Evolutionary conservation across 2,888 invertebrate species (phyloP).

Genomic region (Chloroclystis v-ata): DNA sequence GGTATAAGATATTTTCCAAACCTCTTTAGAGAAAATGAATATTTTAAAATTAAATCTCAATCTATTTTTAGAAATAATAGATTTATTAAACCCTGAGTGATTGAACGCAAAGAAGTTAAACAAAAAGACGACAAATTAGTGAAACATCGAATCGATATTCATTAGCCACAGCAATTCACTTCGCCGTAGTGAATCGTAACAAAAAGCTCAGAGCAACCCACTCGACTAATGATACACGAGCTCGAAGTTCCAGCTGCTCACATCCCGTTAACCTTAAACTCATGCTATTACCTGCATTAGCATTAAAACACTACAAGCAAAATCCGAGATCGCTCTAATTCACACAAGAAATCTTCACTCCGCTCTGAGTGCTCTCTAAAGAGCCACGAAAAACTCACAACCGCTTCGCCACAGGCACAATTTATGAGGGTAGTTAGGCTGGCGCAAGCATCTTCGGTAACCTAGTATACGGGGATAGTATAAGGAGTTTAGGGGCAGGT

Average conservation of each 20-base stretch:
- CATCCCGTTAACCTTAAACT: slow-evolving; percentile 32
- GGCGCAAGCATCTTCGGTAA: slow-evolving; percentile 42
- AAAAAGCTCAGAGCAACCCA: slow-evolving; percentile 11
- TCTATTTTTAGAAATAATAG: too few species aligned
- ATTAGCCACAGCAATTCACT: slow-evolving; percentile 1
- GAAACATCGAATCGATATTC: background rate
- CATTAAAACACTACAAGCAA: slow-evolving; percentile 39
- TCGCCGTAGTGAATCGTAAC: slow-evolving; percentile 3
- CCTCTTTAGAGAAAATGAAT: too few species aligned
- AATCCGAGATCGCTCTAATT: slow-evolving; percentile 50
- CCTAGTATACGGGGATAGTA: slow-evolving; percentile 28
- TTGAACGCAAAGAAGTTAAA: too few species aligned
- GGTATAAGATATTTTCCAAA: too few species aligned
- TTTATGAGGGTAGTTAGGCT: slow-evolving; percentile 62
- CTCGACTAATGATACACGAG: slow-evolving; percentile 18
- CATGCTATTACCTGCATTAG: slow-evolving; percentile 37
- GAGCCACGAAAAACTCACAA: slow-evolving; percentile 53
- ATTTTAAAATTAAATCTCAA: too few species aligned
- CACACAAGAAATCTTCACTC: slow-evolving; percentile 53
- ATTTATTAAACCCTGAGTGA: too few species aligned
- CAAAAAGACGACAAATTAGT: background rate
- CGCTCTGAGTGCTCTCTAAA: slow-evolving; percentile 55
- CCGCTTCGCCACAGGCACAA: slow-evolving; percentile 54
- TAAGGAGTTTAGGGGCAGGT: slow-evolving; percentile 38
- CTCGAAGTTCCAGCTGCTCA: slow-evolving; percentile 26